phyloP scores from a whole-genome alignment of 2,888 invertebrate species.

The Fragum whitleyi region DNA sequence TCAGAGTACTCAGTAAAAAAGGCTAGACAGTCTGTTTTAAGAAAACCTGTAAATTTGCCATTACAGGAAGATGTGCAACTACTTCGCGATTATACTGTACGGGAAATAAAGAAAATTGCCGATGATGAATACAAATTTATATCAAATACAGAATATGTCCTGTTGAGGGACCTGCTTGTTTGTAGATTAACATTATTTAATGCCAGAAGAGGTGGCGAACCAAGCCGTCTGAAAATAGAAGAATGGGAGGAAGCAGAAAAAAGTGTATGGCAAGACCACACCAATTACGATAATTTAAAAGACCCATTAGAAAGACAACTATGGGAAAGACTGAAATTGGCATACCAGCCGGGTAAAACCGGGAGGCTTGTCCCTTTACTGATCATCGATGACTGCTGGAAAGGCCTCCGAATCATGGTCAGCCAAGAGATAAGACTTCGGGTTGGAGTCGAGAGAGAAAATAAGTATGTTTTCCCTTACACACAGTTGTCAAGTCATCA shows the following conservation, averaged over 20 bases:
- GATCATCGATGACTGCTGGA: conserved; percentile 8
- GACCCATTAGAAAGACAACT: conserved; percentile 2
- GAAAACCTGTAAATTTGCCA: conserved; percentile 6
- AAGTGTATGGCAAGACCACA: not conserved
- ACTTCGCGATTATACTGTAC: not conserved
- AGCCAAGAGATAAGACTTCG: not conserved
- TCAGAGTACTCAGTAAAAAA: conserved; percentile 2
- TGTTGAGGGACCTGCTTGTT: conserved; percentile 5
- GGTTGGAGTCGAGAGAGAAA: not conserved
- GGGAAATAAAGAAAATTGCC: not conserved
- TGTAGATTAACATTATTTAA: not conserved
- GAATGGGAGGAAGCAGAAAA: not conserved
- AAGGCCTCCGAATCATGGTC: not conserved
- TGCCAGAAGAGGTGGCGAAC: conserved; percentile 11
- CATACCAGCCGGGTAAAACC: conserved; percentile 7
- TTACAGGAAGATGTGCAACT: not conserved
- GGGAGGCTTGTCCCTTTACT: conserved; percentile 14
- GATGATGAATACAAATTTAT: not conserved
- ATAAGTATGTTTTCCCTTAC: not conserved
- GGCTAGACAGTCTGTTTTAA: not conserved
- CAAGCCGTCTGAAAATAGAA: not conserved
- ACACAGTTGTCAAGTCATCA: not conserved
- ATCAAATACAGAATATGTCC: not conserved
- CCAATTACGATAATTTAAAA: not conserved
- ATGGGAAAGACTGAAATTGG: not conserved